Percentiles rank a stretch among this genome's conserved stretches.
Evolutionary conservation across 64 coral and sea anemone species (phyloP).

Genomic region (Montipora capricornis): DNA sequence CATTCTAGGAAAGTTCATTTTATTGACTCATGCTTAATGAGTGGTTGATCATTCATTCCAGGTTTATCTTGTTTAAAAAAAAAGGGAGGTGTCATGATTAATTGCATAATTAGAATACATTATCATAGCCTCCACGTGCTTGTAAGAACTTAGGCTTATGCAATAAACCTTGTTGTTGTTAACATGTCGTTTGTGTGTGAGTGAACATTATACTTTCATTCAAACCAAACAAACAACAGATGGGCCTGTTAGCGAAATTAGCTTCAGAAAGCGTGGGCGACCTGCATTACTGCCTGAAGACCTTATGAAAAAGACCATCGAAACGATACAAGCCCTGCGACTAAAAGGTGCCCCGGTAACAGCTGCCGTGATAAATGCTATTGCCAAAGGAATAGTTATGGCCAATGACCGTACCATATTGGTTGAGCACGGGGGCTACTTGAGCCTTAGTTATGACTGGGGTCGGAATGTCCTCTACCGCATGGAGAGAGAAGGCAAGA

Average conservation of each 20-base stretch:
- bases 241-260: constrained; percentile 19
- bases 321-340: no score
- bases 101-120: no score
- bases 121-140: no score
- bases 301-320: no score
- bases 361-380: constrained; percentile 54
- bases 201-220: not conserved
- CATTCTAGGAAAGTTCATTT: no score
- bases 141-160: no score
- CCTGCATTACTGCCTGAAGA: not conserved
- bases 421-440: constrained; percentile 50
- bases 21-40: no score
- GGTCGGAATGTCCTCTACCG: constrained; percentile 47
- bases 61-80: no score
- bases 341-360: constrained; percentile 42
- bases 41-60: no score
- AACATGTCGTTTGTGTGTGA: no score
- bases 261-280: not conserved
- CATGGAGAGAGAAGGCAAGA: not conserved
- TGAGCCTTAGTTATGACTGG: constrained; percentile 12
- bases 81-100: no score
- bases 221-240: constrained; percentile 27
- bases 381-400: constrained; percentile 31
- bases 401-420: constrained; percentile 19
- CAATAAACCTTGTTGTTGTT: no score